phyloP scores from a whole-genome alignment of 2,797 vertebrate genomes.

The Serranus cabrilla region DNA sequence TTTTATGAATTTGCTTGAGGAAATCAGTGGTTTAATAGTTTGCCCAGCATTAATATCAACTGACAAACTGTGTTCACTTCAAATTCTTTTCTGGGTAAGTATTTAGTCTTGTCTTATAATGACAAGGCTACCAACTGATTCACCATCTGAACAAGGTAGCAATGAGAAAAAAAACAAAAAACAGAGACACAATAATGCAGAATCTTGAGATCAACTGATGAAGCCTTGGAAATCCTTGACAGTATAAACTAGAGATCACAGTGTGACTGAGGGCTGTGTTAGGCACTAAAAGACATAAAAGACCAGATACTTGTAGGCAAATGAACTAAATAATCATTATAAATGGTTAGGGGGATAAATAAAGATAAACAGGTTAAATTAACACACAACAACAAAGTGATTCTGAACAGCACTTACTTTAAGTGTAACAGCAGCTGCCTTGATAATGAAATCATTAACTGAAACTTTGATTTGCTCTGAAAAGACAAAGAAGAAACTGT shows the following conservation, averaged over 20 bases:
- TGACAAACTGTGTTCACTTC: too few species aligned
- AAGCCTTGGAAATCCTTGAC: neutral
- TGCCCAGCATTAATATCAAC: conserved; percentile 26
- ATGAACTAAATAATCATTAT: neutral
- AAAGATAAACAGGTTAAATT: neutral
- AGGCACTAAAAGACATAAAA: neutral
- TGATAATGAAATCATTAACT: conserved; percentile 98
- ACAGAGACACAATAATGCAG: neutral
- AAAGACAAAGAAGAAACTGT: conserved; percentile 72
- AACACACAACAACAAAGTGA: neutral
- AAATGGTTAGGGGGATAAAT: neutral
- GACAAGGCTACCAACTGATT: neutral
- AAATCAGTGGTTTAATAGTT: conserved; percentile 17
- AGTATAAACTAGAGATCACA: neutral
- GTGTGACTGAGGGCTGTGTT: neutral
- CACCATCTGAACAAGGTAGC: neutral
- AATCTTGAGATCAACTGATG: neutral
- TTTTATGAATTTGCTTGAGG: neutral
- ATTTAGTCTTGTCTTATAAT: conserved; percentile 22
- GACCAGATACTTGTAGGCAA: neutral
- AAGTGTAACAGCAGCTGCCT: conserved; percentile 93
- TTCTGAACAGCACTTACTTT: conserved; percentile 88
- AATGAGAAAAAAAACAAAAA: neutral
- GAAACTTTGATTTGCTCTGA: conserved; percentile 96
- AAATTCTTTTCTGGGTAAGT: too few species aligned